Evolutionary conservation across 2,797 vertebrate genomes (phyloP).

Genomic region (Rhodeus uyekii): DNA sequence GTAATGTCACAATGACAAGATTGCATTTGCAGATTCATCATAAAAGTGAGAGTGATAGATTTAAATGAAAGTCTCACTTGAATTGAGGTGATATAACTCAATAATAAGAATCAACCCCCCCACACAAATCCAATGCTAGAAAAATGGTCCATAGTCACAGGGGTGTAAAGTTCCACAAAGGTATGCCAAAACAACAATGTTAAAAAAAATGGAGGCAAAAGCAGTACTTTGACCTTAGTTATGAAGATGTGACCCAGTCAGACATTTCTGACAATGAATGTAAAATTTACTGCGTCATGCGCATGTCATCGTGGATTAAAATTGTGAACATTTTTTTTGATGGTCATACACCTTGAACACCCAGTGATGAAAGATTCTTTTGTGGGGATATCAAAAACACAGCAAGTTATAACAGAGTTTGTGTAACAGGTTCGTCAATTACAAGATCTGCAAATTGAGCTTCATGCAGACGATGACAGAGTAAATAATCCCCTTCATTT

Average conservation of each 20-base stretch:
- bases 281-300: neutral
- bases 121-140: neutral
- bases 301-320: neutral
- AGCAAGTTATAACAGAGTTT: conserved; percentile 8
- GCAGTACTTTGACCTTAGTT: neutral
- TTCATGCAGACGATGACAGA: conserved; percentile 63
- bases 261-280: conserved; percentile 7
- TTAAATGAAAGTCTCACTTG: neutral
- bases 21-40: neutral
- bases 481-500: conserved; percentile 52
- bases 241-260: neutral
- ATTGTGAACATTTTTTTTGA: neutral
- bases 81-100: neutral
- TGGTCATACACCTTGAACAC: neutral
- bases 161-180: conserved; percentile 17
- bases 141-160: neutral
- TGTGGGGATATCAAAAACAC: neutral
- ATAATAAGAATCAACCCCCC: neutral
- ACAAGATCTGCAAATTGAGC: conserved; percentile 57
- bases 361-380: neutral
- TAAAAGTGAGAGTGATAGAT: neutral
- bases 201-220: neutral
- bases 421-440: conserved; percentile 60
- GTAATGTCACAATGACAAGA: neutral
- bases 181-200: neutral